phyloP scores from a whole-genome alignment of 1,140 invertebrate genomes.

The Uloborus diversus region DNA sequence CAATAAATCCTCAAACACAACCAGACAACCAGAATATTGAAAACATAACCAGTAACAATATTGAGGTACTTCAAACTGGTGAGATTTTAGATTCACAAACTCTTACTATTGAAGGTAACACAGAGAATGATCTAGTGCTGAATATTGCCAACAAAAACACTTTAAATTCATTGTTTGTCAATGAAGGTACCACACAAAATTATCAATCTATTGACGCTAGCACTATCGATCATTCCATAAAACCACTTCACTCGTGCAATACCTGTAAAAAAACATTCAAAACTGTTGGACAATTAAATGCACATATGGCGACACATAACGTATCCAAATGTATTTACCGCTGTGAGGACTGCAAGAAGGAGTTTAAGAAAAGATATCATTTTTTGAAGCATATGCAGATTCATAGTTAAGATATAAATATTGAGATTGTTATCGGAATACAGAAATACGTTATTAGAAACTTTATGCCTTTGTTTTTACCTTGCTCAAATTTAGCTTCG shows the following conservation, averaged over 20 bases:
- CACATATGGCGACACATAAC: slow-evolving; percentile 10
- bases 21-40: slow-evolving; percentile 23
- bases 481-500: no score
- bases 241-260: not conserved
- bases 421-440: no score
- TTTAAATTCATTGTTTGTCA: not conserved
- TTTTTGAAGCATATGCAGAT: slow-evolving; percentile 31
- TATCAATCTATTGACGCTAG: slow-evolving; percentile 8
- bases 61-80: slow-evolving; percentile 5
- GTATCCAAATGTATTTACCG: slow-evolving; percentile 26
- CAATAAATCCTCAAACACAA: slow-evolving; percentile 33
- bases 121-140: not conserved
- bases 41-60: slow-evolving; percentile 6
- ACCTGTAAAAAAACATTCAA: slow-evolving; percentile 37
- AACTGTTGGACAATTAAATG: slow-evolving; percentile 20
- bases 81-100: slow-evolving; percentile 23
- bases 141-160: not conserved
- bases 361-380: slow-evolving; percentile 41
- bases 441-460: no score
- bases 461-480: no score
- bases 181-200: not conserved
- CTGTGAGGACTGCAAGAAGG: slow-evolving; percentile 29
- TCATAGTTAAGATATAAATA: no score
- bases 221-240: not conserved
- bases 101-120: not conserved